Evolutionary conservation across 2,113 vertebrate species (phyloP).

Genomic region (Odontesthes bonariensis): DNA sequence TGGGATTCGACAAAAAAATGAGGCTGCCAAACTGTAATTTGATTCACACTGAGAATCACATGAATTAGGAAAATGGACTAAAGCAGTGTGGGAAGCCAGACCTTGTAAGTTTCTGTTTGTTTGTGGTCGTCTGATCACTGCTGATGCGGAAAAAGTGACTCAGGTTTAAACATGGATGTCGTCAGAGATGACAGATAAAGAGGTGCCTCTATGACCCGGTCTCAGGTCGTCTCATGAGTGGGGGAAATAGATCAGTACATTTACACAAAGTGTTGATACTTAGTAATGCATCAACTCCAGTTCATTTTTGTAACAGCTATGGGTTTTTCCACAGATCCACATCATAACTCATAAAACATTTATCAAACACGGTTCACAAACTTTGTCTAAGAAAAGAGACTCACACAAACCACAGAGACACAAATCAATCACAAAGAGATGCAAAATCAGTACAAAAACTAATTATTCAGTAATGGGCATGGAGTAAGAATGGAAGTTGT

Average conservation of each 20-base stretch:
- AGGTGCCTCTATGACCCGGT: background rate
- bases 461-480: background rate
- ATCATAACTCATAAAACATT: background rate
- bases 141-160: conserved; percentile 58
- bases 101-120: conserved; percentile 49
- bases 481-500: no score
- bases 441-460: background rate
- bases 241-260: background rate
- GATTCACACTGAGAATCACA: conserved; percentile 30
- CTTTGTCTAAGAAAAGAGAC: no score
- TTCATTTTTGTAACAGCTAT: conserved; percentile 1
- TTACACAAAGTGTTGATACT: background rate
- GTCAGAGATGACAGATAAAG: conserved; percentile 13
- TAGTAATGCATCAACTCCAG: background rate
- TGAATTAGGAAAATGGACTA: conserved; percentile 3
- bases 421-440: background rate
- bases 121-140: conserved; percentile 35
- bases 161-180: conserved; percentile 28
- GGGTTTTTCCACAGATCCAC: background rate
- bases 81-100: conserved; percentile 44
- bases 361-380: no score
- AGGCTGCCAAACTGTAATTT: conserved; percentile 12
- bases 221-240: background rate
- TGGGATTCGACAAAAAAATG: background rate
- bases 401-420: background rate